Evolutionary conservation across 2,888 invertebrate genomes (phyloP), one percentile per base, ranked within the genome.

Genomic region (Pelosia muscerda): DNA sequence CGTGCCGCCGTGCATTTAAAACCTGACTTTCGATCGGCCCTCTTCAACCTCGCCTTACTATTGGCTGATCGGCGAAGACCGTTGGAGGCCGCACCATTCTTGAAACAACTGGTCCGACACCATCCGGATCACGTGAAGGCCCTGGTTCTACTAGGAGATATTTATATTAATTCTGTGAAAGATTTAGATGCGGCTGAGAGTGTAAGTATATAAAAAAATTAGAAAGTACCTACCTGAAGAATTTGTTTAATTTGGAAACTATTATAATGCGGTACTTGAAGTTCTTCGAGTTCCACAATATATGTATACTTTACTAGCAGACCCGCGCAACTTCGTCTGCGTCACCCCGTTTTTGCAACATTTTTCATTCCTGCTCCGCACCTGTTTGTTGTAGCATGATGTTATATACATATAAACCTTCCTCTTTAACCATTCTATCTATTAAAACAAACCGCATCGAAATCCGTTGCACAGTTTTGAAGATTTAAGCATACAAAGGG

Each of bases 61-160:
- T 92, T 98, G 71, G 98, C 99, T 15, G 99, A 99, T 89, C 96
- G 98, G 73, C 96, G 98, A 77, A 95, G 98, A 59, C 98, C 99
- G 0, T 88, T 98, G 26, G 98, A 99, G 86, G 99, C 99, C 0
- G 98, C 98, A 11, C 98, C 98, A 0, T 98, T 98, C 89, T 94
- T 99, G 22, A 98, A 98, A 88, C 98, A 98, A 86, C 95, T 99
- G 19, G 97, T 99, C 69, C 96, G 97, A 78, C 97, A 98, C 86
- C 98, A 99, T 93, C 98, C 99, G 0, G 98, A 98, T 88, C 99
- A 99, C 88, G 97, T 98, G 15, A 99, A 99, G 93, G 99, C 99
- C 53, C 95, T 99, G 73, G 98, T 99, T 80, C 95, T 99, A 42
- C 95, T 99, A 19, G 99, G 99, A 15, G 99, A 99, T 89, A 98